phyloP scores from a whole-genome alignment of 2,888 invertebrate genomes.

The Pseudanteris insignis region DNA sequence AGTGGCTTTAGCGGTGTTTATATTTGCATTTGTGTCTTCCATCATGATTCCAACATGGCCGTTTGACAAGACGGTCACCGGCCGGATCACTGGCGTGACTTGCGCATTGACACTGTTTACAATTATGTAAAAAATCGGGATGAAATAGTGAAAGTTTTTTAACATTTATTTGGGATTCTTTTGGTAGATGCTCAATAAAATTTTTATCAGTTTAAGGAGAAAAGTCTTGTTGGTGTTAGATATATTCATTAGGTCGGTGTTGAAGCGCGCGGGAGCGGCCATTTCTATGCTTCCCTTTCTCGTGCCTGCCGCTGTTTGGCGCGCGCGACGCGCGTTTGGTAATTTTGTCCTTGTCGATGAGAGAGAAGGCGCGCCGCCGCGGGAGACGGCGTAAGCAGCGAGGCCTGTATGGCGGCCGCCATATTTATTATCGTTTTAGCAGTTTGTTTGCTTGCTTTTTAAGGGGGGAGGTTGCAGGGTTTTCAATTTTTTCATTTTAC shows the following conservation, averaged over 20 bases:
- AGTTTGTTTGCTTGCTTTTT: constrained; percentile 25
- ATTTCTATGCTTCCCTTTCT: constrained; percentile 48
- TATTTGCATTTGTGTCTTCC: constrained; percentile 30
- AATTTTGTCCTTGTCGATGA: constrained; percentile 43
- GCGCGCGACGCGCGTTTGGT: constrained; percentile 34
- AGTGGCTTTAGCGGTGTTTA: no score
- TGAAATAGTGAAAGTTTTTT: no score
- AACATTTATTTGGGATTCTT: no score
- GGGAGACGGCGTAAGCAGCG: constrained; percentile 28
- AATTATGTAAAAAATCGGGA: constrained; percentile 2
- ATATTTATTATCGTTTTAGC: constrained; percentile 25
- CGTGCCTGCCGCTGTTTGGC: constrained; percentile 20
- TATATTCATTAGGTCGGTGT: constrained; percentile 46
- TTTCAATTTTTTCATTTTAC: background rate
- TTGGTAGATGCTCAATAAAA: no score
- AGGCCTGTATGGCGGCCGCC: constrained; percentile 38
- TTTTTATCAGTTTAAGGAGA: no score
- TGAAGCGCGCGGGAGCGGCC: constrained; percentile 66
- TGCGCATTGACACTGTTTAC: constrained; percentile 20
- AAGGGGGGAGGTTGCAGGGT: background rate
- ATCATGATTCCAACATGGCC: constrained; percentile 54
- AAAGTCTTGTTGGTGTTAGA: no score
- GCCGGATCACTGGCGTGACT: constrained; percentile 54
- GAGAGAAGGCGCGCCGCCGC: constrained; percentile 29
- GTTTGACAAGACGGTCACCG: constrained; percentile 65